Base-by-base conservation (phyloP, 2,888 invertebrate species). In the Oscheius sp. region DNA sequence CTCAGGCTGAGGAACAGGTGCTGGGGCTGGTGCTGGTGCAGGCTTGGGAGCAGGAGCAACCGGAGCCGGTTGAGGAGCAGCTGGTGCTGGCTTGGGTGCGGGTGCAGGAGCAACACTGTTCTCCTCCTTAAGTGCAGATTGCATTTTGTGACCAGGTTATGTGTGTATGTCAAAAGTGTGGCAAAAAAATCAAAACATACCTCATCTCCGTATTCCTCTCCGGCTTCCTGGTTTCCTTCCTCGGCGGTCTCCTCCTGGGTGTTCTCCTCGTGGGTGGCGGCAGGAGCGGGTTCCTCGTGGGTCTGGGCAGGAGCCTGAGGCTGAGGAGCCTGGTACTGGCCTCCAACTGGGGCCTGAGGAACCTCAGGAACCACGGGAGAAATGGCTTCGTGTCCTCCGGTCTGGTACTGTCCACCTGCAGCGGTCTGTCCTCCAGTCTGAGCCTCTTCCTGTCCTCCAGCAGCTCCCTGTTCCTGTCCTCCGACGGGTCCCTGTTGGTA, bases 161-260 rank as follows among this genome's bases (percentile, higher is more conserved):
- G 42, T 42, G 7, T 42, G 42, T 7, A 42, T 0, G 21, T 21
- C 21, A 42, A 42, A 42, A 42, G 42, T 42, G 42, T 42, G 0
- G 21, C 21, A 21, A 42, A 42, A 42, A 42, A 7, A 5, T 42
- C 3, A 42, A 42, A 42, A 42, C 42, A 37, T 29, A 21, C 68
- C 33, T 55, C 42, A 53, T 53, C 68, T 33, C 55, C 37, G 37
- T 68, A 53, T 37, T 68, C 68, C 11, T 55, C 55, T 68, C 68
- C 68, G 11, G 21, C 68, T 53, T 53, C 53, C 58, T 60, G 35
- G 32, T 35, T 60, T n/a, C n/a, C n/a, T 42, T 60, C 33, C 59
- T 60, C 32, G n/a, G 35, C 58, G 5, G 58, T 58, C 58, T 66
- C 66, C 13, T 53, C 35, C 53, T 51, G 32, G 32, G 66, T 33